Conservation (phyloP, 2,888 invertebrate genomes). For the Margaritifera margaritifera region DNA sequence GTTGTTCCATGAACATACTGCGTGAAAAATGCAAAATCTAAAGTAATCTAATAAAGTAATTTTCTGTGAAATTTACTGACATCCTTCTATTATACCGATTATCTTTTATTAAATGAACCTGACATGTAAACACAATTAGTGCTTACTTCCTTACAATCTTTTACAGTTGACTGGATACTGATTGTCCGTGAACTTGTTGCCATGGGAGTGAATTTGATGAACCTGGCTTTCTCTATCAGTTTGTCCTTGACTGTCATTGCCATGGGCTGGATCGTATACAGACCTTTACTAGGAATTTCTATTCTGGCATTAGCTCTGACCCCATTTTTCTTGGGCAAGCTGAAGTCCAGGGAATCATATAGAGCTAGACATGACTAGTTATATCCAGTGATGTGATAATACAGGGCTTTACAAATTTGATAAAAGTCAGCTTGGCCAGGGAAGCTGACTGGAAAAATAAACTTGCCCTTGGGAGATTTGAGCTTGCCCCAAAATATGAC, state of each 20-base stretch:
- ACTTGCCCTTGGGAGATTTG: too few species aligned
- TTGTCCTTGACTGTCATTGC: conserved; percentile 66
- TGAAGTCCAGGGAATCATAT: too few species aligned
- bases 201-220: conserved; percentile 74
- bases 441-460: too few species aligned
- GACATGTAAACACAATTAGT: neutral
- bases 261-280: conserved; percentile 66
- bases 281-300: conserved; percentile 59
- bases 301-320: conserved; percentile 53
- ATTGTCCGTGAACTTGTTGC: conserved; percentile 73
- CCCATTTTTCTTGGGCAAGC: conserved; percentile 48
- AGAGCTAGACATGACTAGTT: too few species aligned
- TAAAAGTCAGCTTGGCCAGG: too few species aligned
- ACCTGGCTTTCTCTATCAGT: conserved; percentile 68
- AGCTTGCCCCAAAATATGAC: too few species aligned
- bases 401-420: too few species aligned
- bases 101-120: neutral
- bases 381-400: too few species aligned
- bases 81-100: neutral
- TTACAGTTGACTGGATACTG: conserved; percentile 82
- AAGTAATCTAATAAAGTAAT: too few species aligned
- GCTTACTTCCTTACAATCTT: conserved; percentile 4
- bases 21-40: too few species aligned
- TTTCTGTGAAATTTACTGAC: too few species aligned
- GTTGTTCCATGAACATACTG: too few species aligned